Percentiles rank a stretch among this genome's conserved stretches.
Conservation (phyloP, 2,888 invertebrate genomes). For the Andrena minutula region DNA sequence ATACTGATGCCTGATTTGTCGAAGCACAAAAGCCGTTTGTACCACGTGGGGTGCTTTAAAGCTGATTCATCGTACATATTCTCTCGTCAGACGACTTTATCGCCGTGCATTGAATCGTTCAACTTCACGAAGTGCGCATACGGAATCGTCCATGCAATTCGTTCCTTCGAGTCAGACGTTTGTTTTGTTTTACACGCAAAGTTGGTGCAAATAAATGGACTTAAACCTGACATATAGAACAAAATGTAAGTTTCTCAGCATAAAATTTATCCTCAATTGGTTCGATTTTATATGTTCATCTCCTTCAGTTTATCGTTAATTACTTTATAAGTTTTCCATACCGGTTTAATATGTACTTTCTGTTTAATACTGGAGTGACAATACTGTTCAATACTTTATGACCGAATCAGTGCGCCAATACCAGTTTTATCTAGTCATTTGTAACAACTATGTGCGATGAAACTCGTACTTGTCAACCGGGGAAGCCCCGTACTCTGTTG, state of each 20-base stretch:
- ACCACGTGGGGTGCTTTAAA: background rate
- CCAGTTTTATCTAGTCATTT: too few relatives aligned
- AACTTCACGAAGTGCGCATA: background rate
- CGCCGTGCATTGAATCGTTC: background rate
- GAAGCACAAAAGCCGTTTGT: slow-evolving; percentile 13
- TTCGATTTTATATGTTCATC: too few relatives aligned
- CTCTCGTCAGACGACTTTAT: background rate
- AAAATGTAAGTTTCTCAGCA: background rate
- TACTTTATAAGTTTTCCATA: too few relatives aligned
- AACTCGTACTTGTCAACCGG: too few relatives aligned
- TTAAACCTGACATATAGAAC: background rate
- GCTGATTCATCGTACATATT: slow-evolving; percentile 17
- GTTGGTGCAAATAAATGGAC: background rate
- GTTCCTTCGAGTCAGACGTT: background rate
- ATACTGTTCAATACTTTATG: too few relatives aligned
- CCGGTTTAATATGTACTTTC: too few relatives aligned
- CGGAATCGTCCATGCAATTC: background rate
- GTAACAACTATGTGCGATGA: too few relatives aligned
- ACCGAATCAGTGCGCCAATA: too few relatives aligned
- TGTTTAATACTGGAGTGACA: too few relatives aligned
- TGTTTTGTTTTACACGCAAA: background rate
- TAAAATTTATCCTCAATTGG: too few relatives aligned
- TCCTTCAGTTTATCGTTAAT: too few relatives aligned
- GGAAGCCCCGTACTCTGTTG: too few relatives aligned
- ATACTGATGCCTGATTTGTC: slow-evolving; percentile 8